Evolutionary conservation across 2,888 invertebrate genomes (phyloP).

Genomic region (Eulithis prunata): DNA sequence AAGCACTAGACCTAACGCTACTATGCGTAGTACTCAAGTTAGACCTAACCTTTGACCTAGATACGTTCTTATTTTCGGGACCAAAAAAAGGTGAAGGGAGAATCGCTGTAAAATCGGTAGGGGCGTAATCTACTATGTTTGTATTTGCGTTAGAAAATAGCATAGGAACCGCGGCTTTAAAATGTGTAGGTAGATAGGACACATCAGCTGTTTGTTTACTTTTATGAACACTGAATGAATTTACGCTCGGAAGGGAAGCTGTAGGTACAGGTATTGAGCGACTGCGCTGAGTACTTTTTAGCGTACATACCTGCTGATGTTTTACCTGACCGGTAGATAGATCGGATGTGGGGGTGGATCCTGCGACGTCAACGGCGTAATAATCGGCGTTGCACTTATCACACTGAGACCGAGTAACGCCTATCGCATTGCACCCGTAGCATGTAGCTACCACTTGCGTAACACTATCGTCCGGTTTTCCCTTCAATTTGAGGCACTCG

Average conservation of each 20-base stretch:
- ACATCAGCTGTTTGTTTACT: too few relatives aligned
- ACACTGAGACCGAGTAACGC: slow-evolving; percentile 1
- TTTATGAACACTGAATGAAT: too few relatives aligned
- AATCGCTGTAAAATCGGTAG: not conserved
- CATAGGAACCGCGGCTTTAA: too few relatives aligned
- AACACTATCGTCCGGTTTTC: too few relatives aligned
- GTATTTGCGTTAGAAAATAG: too few relatives aligned
- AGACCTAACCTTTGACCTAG: not conserved
- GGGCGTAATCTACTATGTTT: not conserved
- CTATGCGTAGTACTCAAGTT: not conserved
- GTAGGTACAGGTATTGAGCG: too few relatives aligned
- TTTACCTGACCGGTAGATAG: not conserved
- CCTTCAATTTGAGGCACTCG: too few relatives aligned
- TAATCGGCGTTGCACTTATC: not conserved
- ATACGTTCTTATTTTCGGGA: not conserved
- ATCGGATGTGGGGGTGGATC: not conserved
- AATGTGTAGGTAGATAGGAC: too few relatives aligned
- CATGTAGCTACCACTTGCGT: too few relatives aligned
- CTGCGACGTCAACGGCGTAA: not conserved
- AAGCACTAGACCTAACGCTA: not conserved
- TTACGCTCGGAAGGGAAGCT: too few relatives aligned
- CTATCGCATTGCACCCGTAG: not conserved
- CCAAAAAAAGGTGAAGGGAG: not conserved
- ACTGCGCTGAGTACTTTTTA: not conserved
- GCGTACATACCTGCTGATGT: slow-evolving; percentile 1